phyloP scores from a whole-genome alignment of 2,888 invertebrate species.

The Alcis repandata region DNA sequence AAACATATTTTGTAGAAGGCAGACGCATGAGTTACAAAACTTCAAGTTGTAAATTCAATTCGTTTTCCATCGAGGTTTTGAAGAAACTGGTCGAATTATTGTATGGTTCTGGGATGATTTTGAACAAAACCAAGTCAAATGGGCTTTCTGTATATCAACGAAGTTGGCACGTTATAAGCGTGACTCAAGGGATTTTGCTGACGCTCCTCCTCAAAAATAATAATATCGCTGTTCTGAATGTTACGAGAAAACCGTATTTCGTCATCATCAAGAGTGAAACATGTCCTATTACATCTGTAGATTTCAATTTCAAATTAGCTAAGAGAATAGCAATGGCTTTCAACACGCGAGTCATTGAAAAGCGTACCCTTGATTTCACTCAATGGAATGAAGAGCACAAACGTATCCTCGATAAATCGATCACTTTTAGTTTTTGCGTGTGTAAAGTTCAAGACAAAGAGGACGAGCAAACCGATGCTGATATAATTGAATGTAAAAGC shows the following conservation, averaged over 20 bases:
- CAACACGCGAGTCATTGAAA: conserved; percentile 25
- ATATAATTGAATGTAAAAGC: conserved; percentile 4
- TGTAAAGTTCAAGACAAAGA: background rate
- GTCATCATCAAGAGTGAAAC: conserved; percentile 51
- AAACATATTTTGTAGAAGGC: conserved; percentile 27
- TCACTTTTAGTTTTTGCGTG: background rate
- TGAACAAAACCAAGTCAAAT: conserved; percentile 23
- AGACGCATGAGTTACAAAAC: conserved; percentile 39
- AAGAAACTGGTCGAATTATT: conserved; percentile 30
- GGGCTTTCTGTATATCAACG: conserved; percentile 38
- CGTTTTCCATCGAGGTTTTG: conserved; percentile 39
- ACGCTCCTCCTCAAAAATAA: conserved; percentile 49
- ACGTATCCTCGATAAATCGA: conserved; percentile 36
- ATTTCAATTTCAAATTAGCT: conserved; percentile 50
- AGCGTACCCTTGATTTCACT: conserved; percentile 39
- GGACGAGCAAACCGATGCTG: background rate
- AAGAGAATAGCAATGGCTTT: conserved; percentile 43
- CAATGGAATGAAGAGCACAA: conserved; percentile 47
- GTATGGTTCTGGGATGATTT: conserved; percentile 23
- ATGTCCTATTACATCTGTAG: conserved; percentile 42
- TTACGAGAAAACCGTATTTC: conserved; percentile 56
- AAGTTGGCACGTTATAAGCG: conserved; percentile 56
- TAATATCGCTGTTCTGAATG: conserved; percentile 51
- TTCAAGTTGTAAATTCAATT: conserved; percentile 41
- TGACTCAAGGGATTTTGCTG: conserved; percentile 55